phyloP scores from a whole-genome alignment of 2,888 invertebrate species.

The Phyllotreta cruciferae region DNA sequence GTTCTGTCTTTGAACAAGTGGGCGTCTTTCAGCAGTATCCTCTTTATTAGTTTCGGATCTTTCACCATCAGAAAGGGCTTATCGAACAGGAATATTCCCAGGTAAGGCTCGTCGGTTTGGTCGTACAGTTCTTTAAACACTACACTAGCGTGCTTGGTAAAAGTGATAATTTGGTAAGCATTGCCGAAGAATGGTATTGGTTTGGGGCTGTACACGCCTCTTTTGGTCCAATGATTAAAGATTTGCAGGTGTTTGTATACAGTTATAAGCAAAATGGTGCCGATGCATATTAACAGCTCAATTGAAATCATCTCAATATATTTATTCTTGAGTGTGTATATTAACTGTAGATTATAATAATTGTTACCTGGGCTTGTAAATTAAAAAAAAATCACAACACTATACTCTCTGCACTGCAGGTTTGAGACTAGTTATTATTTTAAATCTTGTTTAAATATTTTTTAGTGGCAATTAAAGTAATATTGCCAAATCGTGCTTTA shows the following conservation, averaged over 20 bases:
- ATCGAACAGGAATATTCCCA: constrained; percentile 63
- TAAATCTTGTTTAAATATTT: too few species aligned
- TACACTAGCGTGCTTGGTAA: constrained; percentile 35
- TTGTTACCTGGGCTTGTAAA: too few species aligned
- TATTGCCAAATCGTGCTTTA: too few species aligned
- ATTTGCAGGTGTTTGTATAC: constrained; percentile 45
- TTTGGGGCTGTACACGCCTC: constrained; percentile 42
- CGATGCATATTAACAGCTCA: neutral
- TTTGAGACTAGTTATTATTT: too few species aligned
- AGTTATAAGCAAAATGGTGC: neutral
- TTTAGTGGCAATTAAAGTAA: too few species aligned
- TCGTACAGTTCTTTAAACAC: constrained; percentile 33
- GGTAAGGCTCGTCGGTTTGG: constrained; percentile 49
- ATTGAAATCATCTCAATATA: constrained; percentile 14
- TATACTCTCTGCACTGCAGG: too few species aligned
- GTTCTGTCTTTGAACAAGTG: constrained; percentile 61
- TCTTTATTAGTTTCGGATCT: constrained; percentile 61
- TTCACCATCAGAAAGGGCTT: constrained; percentile 60
- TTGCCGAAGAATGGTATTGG: constrained; percentile 48
- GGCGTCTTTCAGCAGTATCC: constrained; percentile 61
- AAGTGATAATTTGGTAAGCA: constrained; percentile 33
- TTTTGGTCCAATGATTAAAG: constrained; percentile 46
- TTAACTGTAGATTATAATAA: too few species aligned
- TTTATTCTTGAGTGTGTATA: too few species aligned
- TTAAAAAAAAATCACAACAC: too few species aligned